Evolutionary conservation across 2,797 vertebrate genomes (phyloP).

Genomic region (Cheirogaleus major): DNA sequence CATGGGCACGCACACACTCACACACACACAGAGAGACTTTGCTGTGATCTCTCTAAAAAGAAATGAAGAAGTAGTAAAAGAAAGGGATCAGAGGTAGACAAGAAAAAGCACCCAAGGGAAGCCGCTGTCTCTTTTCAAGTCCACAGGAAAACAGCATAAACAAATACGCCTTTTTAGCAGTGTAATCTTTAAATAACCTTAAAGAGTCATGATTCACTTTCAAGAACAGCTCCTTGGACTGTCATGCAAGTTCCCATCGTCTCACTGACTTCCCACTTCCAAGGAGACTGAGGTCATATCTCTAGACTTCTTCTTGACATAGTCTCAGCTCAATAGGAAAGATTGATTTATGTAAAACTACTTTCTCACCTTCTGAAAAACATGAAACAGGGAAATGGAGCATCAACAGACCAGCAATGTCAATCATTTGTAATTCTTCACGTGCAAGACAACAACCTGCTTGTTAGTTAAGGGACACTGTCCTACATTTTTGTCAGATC

Average conservation of each 20-base stretch:
- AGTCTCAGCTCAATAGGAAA: background rate
- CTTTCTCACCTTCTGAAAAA: conserved; percentile 22
- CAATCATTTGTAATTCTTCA: background rate
- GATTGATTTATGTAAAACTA: conserved; percentile 8
- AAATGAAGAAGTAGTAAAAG: conserved; percentile 18
- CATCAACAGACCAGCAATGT: background rate
- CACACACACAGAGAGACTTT: background rate
- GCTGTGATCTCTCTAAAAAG: conserved; percentile 26
- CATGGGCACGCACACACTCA: background rate
- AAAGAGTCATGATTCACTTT: conserved; percentile 41
- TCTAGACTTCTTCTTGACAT: background rate
- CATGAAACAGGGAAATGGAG: background rate
- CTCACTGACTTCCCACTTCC: background rate
- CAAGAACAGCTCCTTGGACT: conserved; percentile 12
- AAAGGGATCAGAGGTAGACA: background rate
- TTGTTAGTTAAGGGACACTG: background rate
- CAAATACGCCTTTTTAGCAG: conserved; percentile 62
- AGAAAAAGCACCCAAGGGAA: conserved; percentile 8
- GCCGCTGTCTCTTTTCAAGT: conserved; percentile 59
- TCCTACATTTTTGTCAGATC: background rate
- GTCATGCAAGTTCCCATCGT: background rate
- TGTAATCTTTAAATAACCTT: conserved; percentile 61
- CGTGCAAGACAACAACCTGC: background rate
- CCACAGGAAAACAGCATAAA: conserved; percentile 44
- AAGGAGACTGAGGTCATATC: background rate